Conservation (phyloP, 2,113 vertebrate species). For the Lycaon pictus region DNA sequence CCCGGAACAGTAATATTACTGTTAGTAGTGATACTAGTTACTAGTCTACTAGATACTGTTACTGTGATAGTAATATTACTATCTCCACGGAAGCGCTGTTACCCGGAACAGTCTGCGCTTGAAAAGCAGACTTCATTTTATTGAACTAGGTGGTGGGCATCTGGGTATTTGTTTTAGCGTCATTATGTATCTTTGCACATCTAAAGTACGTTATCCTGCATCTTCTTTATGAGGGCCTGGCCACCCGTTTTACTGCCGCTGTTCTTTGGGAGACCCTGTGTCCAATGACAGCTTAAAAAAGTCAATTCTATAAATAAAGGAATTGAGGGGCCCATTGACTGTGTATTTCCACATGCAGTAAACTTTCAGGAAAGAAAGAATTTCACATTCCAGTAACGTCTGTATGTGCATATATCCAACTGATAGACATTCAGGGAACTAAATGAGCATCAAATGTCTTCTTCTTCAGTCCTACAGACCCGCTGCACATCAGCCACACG, state of each 20-base stretch:
- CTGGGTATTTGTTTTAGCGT: not conserved
- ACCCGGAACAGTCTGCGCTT: not conserved
- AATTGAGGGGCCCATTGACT: not conserved
- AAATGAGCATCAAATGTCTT: not conserved
- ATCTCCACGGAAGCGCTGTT: no score
- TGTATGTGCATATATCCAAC: not conserved
- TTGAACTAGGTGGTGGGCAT: not conserved
- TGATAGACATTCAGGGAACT: not conserved
- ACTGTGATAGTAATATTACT: no score
- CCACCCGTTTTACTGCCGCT: not conserved
- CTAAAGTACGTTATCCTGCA: not conserved
- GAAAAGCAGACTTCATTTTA: conserved; percentile 24
- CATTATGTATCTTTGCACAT: conserved; percentile 5
- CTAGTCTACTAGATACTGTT: no score
- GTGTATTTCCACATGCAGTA: not conserved
- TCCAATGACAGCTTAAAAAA: conserved; percentile 38
- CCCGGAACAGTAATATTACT: no score
- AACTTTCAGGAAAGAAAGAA: conserved; percentile 30
- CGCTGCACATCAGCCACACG: not conserved
- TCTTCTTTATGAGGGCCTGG: not conserved
- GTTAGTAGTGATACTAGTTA: no score
- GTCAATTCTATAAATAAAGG: conserved; percentile 15
- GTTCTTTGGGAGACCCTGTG: not conserved
- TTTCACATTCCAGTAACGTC: not conserved
- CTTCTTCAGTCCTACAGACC: not conserved